Evolutionary conservation across 2,888 invertebrate genomes (phyloP), one percentile per base, ranked within the genome.

Genomic region (Diploptera punctata): DNA sequence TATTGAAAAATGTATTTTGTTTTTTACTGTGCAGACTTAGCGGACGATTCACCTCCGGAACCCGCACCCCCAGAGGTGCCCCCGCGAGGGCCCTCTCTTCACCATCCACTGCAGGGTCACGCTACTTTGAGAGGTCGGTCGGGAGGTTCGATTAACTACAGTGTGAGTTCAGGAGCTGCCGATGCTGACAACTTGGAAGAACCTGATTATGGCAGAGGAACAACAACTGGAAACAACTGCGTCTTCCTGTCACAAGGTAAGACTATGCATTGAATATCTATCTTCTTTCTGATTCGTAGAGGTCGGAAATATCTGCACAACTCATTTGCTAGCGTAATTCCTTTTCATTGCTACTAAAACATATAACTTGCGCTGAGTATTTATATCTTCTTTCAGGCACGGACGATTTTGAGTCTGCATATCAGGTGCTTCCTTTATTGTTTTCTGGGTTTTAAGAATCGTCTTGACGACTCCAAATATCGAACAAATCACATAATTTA

Each of bases 11-110:
- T n/a, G n/a, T n/a, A n/a, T n/a, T n/a, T 52, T 57, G 13, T 57
- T n/a, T 29, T 24, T 61, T 49, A 29, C 29, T 54, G 61, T 81
- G 44, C 82, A 80, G 88, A 87, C 77, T 88, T 88, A 71, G 88
- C 88, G 52, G 88, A 88, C 77, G 93, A 93, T 75, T 93, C 93
- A 1, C 93, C 94, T 13, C 93, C 93, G 2, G 93, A 94, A 80
- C 94, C 94, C 1, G 93, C 93, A 67, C 94, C 94, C 5, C 94
- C 93, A 1, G 93, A 93, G 84, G 91, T 94, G 67, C 94, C 94
- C 43, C 93, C 93, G n/a, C 87, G 94, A 52, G 93, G 94, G 1
- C 93, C 93, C 18, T 94, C 94, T 65, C 85, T 94, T 73, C 90
- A 93, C 80, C 80, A 81, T 75, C 78, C 80, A 2, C 38, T 73